These are phyloP conservation scores for Bacillus rossius DNA, from an alignment of 1,140 invertebrate genomes.

Conservation along the genomic window DNA sequence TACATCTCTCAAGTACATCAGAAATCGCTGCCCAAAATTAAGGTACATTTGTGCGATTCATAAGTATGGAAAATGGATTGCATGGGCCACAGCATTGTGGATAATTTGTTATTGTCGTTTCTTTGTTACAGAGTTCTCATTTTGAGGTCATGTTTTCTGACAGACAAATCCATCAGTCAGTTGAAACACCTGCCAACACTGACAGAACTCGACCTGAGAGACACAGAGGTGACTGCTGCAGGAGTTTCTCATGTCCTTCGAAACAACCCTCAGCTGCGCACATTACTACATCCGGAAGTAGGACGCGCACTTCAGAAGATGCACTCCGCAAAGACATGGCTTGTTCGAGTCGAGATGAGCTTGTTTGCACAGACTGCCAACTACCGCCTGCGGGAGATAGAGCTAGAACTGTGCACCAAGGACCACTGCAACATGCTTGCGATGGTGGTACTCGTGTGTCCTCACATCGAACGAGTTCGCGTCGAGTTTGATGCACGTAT, in stretches of 20 bases:
- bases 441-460: conserved; percentile 9
- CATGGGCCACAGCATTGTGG: neutral
- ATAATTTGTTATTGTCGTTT: neutral
- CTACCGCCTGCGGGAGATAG: conserved; percentile 5
- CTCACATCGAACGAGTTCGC: conserved; percentile 12
- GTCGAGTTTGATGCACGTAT: conserved; percentile 18
- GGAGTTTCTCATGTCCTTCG: conserved; percentile 14
- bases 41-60: conserved; percentile 4
- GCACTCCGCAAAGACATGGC: conserved; percentile 9
- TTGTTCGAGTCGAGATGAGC: neutral
- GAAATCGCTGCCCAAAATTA: conserved; percentile 17
- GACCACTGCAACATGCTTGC: conserved; percentile 8
- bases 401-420: conserved; percentile 9
- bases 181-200: conserved; percentile 15
- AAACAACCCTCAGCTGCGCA: conserved; percentile 16
- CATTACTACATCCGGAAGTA: conserved; percentile 16
- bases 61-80: neutral
- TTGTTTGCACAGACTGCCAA: neutral
- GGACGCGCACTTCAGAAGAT: conserved; percentile 16
- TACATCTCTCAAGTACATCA: conserved; percentile 17
- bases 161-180: conserved; percentile 15
- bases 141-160: conserved; percentile 19
- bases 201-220: conserved; percentile 15
- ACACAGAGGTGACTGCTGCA: conserved; percentile 17
- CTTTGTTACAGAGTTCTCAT: conserved; percentile 11